Evolutionary conservation across 2,888 invertebrate genomes (phyloP).

Genomic region (Ormyrus thymus): DNA sequence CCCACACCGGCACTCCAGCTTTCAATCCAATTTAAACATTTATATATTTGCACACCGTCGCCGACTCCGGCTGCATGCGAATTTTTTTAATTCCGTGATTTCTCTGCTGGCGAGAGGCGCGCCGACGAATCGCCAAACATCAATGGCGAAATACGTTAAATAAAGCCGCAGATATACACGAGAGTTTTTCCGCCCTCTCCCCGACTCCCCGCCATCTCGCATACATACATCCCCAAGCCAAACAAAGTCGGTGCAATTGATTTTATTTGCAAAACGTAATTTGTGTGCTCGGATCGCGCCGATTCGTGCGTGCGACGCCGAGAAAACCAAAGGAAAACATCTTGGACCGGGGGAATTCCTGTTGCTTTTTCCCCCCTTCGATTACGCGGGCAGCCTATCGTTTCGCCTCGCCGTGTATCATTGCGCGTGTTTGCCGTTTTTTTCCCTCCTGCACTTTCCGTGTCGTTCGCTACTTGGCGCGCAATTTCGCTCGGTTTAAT

Average conservation of each 20-base stretch:
- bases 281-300: conserved; percentile 24
- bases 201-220: neutral
- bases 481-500: conserved; percentile 36
- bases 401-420: neutral
- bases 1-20: neutral
- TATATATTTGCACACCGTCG: conserved; percentile 6
- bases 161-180: neutral
- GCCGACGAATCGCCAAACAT: conserved; percentile 28
- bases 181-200: no score
- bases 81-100: conserved; percentile 39
- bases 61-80: neutral
- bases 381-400: neutral
- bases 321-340: conserved; percentile 6
- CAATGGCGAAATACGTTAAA: neutral
- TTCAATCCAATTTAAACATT: conserved; percentile 21
- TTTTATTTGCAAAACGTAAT: conserved; percentile 48
- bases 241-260: conserved; percentile 39
- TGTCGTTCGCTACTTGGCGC: no score
- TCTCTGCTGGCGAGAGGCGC: neutral
- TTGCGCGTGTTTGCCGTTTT: neutral
- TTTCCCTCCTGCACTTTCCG: neutral
- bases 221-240: neutral
- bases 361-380: neutral
- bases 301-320: neutral
- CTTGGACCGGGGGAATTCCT: conserved; percentile 3